Base-by-base conservation (phyloP, 2,888 invertebrate genomes). In the Neoascia interrupta region DNA sequence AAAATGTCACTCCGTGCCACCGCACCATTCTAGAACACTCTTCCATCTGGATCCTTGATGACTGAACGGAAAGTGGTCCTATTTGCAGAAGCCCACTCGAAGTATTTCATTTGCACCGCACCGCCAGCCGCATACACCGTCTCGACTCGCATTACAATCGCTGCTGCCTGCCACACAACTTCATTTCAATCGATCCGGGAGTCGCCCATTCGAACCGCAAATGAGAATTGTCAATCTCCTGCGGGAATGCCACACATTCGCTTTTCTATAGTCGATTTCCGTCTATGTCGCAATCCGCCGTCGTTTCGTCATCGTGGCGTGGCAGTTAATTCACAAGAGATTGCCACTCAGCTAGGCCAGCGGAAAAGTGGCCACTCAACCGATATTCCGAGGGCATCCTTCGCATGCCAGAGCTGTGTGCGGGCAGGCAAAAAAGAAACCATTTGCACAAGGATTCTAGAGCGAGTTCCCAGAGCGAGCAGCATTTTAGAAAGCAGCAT, bases 291-390 rank as follows among this genome's bases (percentile, higher is more conserved):
- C n/a, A 13, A 23, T 13, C 31, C 43, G 18, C 23, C 47, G 13
- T 31, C 53, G n/a, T n/a, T n/a, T n/a, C n/a, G n/a, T n/a, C n/a
- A n/a, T n/a, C n/a, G n/a, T n/a, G n/a, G n/a, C n/a, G 39, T 54
- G 61, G 54, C 69, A 53, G 70, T 75, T 75, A 69, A 75, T 70
- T 75, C 75, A 75, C 70, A 70, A 75, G 70, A 75, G 75, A 70
- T 75, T 75, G 70, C 63, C 70, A 70, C 75, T 75, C 70, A 63
- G 47, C 56, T 63, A 56, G 75, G 70, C 70, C 70, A 63, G 75
- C 70, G 70, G 61, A 70, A 75, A 75, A 75, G 75, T 75, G 75
- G 75, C 75, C 70, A 70, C 75, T 70, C 75, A 75, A 75, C 75
- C 75, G 70, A 69, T 75, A 51, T 75, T 56, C 56, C 49, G 56